Conservation (phyloP, 1,140 invertebrate genomes). For the Diuraphis noxia region DNA sequence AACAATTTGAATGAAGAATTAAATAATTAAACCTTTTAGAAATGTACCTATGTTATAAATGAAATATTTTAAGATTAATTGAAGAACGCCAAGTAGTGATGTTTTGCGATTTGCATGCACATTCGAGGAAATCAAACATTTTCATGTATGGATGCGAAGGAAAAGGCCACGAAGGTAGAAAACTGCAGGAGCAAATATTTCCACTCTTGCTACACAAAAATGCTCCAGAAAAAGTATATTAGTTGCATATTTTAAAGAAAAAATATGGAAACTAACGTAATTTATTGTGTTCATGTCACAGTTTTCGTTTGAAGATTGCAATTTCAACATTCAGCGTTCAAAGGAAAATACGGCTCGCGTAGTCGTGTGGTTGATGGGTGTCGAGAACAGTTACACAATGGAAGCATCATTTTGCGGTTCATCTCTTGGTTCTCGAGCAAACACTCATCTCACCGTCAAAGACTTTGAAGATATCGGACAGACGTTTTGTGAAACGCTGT, state of each 20-base stretch:
- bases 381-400: slow-evolving; percentile 91
- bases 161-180: slow-evolving; percentile 71
- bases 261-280: background rate
- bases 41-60: background rate
- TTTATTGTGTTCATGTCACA: slow-evolving; percentile 59
- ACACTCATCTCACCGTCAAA: slow-evolving; percentile 82
- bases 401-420: slow-evolving; percentile 92
- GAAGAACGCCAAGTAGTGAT: slow-evolving; percentile 90
- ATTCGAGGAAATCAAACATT: slow-evolving; percentile 91
- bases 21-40: background rate
- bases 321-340: slow-evolving; percentile 87
- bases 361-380: slow-evolving; percentile 92
- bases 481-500: slow-evolving; percentile 87
- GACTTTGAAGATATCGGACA: slow-evolving; percentile 83
- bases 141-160: slow-evolving; percentile 97
- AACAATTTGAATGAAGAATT: background rate
- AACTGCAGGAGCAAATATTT: slow-evolving; percentile 85
- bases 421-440: slow-evolving; percentile 73
- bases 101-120: slow-evolving; percentile 94
- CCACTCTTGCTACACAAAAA: slow-evolving; percentile 92
- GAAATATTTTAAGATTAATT: slow-evolving; percentile 68
- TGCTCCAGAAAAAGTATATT: slow-evolving; percentile 80
- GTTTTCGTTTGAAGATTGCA: slow-evolving; percentile 93
- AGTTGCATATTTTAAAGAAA: background rate
- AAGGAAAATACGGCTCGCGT: slow-evolving; percentile 92